A percentile compares a stretch with the other conserved stretches of the same genome.
Conservation (phyloP, 2,797 vertebrate species). For the Philypnodon macrostomus region DNA sequence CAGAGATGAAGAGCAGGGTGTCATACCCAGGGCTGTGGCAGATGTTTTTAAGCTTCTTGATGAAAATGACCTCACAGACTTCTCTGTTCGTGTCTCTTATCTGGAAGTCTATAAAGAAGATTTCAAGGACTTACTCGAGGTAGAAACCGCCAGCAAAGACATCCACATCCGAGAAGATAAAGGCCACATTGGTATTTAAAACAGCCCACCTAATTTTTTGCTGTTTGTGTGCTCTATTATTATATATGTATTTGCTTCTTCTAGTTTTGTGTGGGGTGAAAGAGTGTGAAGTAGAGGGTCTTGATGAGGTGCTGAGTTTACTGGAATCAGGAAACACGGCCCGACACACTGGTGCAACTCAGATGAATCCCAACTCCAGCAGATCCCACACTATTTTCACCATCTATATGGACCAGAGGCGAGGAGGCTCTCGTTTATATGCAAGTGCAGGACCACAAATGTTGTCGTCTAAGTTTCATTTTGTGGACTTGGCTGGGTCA, state of each 20-base stretch:
- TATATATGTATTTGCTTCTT: conserved; percentile 3
- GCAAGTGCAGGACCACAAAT: conserved; percentile 74
- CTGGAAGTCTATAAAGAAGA: conserved; percentile 98
- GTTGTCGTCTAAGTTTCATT: conserved; percentile 94
- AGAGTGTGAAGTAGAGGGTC: conserved; percentile 92
- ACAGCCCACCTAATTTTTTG: conserved; percentile 6
- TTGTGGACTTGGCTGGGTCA: conserved; percentile 94
- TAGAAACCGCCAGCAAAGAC: conserved; percentile 93
- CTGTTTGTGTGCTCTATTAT: neutral
- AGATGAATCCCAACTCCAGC: conserved; percentile 91
- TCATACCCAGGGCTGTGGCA: conserved; percentile 92
- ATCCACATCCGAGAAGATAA: conserved; percentile 95
- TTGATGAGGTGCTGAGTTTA: conserved; percentile 94
- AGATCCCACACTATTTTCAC: conserved; percentile 96
- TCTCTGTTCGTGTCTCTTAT: conserved; percentile 90
- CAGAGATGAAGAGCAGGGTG: conserved; percentile 91
- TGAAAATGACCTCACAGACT: conserved; percentile 92
- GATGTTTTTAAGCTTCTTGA: conserved; percentile 94
- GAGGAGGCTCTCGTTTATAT: conserved; percentile 73
- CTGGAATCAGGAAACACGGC: conserved; percentile 94
- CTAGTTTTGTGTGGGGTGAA: conserved; percentile 92
- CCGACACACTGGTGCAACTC: conserved; percentile 91
- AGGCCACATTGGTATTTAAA: conserved; percentile 92
- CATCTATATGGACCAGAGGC: conserved; percentile 90
- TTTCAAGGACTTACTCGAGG: conserved; percentile 92